phyloP scores from a whole-genome alignment of 2,797 vertebrate genomes.

The Aselliscus stoliczkanus region DNA sequence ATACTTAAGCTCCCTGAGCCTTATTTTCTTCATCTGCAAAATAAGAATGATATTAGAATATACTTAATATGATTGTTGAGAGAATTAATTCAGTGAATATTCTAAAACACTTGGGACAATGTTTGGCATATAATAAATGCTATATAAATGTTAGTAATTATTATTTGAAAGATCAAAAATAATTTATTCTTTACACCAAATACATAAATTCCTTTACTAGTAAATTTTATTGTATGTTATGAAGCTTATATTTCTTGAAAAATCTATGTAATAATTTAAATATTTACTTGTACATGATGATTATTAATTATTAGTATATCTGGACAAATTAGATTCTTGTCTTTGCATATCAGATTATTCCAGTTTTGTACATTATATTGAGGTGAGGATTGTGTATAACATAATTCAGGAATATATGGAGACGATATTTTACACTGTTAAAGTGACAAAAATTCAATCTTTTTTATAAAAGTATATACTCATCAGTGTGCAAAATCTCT shows the following conservation, averaged over 20 bases:
- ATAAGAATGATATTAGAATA: background rate
- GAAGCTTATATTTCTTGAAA: background rate
- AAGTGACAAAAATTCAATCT: background rate
- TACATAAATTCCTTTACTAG: background rate
- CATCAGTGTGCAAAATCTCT: background rate
- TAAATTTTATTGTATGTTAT: background rate
- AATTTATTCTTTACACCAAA: background rate
- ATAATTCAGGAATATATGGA: background rate
- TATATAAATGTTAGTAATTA: background rate
- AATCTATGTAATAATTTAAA: background rate
- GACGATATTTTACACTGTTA: background rate
- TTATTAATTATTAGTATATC: background rate
- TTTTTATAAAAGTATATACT: background rate
- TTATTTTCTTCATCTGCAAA: background rate
- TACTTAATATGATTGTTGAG: background rate
- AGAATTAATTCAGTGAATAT: background rate
- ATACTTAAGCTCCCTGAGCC: background rate
- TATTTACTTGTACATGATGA: background rate
- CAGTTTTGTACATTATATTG: background rate
- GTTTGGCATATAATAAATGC: constrained; percentile 10
- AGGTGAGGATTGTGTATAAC: background rate
- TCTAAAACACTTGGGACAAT: background rate
- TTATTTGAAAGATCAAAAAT: background rate
- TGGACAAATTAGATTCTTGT: background rate
- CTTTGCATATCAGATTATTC: background rate